Evolutionary conservation across 2,113 vertebrate species (phyloP).

Genomic region (Eonycteris spelaea): DNA sequence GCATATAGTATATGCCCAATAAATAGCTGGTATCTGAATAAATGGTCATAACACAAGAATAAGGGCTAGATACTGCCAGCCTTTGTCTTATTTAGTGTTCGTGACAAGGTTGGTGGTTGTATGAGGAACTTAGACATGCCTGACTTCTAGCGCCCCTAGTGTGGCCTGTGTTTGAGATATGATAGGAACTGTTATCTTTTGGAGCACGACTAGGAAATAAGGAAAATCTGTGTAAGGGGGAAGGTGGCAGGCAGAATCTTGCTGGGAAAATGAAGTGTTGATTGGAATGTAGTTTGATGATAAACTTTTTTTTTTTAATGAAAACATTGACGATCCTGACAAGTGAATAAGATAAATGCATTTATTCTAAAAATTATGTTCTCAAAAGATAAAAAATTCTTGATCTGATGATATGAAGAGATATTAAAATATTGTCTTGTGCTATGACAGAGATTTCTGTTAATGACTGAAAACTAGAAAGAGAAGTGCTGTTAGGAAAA

Average conservation of each 20-base stretch:
- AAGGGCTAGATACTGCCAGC: neutral
- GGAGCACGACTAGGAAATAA: neutral
- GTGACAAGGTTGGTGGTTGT: neutral
- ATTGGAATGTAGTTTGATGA: slow-evolving; percentile 16
- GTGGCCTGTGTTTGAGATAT: neutral
- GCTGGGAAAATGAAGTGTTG: neutral
- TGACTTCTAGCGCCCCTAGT: neutral
- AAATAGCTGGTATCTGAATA: neutral
- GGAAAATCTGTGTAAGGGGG: neutral
- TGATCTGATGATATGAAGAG: neutral
- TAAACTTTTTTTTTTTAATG: neutral
- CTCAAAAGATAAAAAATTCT: neutral
- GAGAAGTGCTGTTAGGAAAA: neutral
- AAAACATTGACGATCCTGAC: neutral
- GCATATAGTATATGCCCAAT: neutral
- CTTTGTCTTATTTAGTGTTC: neutral
- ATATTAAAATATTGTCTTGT: neutral
- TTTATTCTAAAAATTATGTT: slow-evolving; percentile 13
- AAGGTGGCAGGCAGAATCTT: neutral
- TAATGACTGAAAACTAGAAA: neutral
- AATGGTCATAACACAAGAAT: neutral
- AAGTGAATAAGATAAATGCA: neutral
- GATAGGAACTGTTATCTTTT: neutral
- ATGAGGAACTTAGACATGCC: neutral
- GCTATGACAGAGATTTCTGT: neutral